Percentiles rank a stretch among this genome's conserved stretches.
Conservation (phyloP, 1,140 invertebrate genomes). For the Pinna nobilis region DNA sequence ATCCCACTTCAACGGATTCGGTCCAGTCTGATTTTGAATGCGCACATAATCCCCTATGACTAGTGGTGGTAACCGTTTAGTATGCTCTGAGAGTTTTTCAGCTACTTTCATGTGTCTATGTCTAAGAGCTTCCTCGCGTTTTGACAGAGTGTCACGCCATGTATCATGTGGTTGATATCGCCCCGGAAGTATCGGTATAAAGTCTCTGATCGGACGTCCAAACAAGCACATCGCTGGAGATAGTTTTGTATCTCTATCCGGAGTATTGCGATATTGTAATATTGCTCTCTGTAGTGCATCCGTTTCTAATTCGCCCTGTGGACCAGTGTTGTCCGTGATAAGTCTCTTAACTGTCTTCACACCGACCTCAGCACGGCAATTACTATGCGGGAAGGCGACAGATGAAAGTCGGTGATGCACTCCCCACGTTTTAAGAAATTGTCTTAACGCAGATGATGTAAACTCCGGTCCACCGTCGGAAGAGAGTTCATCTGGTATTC, state of each 20-base stretch:
- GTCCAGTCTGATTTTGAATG: constrained; percentile 50
- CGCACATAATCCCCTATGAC: constrained; percentile 43
- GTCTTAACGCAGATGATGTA: constrained; percentile 18
- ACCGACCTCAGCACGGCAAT: constrained; percentile 43
- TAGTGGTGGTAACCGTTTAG: constrained; percentile 36
- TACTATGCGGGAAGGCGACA: constrained; percentile 37
- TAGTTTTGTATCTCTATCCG: constrained; percentile 47
- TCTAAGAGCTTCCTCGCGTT: constrained; percentile 43
- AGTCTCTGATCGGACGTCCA: constrained; percentile 38
- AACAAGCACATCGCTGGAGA: constrained; percentile 43
- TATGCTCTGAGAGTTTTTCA: constrained; percentile 48
- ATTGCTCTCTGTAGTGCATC: constrained; percentile 45
- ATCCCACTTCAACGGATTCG: constrained; percentile 48
- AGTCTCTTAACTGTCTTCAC: constrained; percentile 47
- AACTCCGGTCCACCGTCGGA: constrained; percentile 48
- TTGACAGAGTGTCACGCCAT: constrained; percentile 38
- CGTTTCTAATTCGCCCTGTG: constrained; percentile 42
- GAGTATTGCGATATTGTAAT: constrained; percentile 50
- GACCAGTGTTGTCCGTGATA: constrained; percentile 32
- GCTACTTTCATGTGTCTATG: constrained; percentile 46
- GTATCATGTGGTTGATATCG: constrained; percentile 48
- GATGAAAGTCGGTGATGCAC: constrained; percentile 44
- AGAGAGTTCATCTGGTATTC: constrained; percentile 39
- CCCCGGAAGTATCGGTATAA: constrained; percentile 48
- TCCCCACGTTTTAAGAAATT: constrained; percentile 42